Evolutionary conservation across 2,888 invertebrate genomes (phyloP).

Genomic region (Diaperis boleti): DNA sequence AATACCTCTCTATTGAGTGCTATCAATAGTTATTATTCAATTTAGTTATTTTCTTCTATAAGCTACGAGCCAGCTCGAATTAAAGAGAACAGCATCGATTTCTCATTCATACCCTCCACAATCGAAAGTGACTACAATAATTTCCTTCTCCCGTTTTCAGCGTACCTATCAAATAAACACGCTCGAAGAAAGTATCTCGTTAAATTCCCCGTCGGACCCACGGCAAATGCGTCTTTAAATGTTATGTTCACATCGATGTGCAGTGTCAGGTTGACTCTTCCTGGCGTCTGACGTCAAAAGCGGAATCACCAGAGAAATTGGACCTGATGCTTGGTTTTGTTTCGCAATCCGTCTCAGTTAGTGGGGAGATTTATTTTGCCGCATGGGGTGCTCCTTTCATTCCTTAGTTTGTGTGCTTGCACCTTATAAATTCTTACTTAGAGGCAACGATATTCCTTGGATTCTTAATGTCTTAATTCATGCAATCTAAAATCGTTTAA

Average conservation of each 20-base stretch:
- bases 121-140: not conserved
- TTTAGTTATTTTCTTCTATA: too few relatives aligned
- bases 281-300: conserved; percentile 39
- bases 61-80: too few relatives aligned
- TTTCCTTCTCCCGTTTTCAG: not conserved
- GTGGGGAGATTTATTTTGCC: conserved; percentile 53
- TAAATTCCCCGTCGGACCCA: conserved; percentile 17
- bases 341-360: conserved; percentile 56
- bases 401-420: conserved; percentile 20
- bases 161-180: not conserved
- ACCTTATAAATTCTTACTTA: conserved; percentile 40
- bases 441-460: conserved; percentile 12
- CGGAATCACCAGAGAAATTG: conserved; percentile 53
- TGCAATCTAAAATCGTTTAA: conserved; percentile 13
- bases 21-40: too few relatives aligned
- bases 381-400: conserved; percentile 45
- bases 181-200: conserved; percentile 22
- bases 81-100: too few relatives aligned
- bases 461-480: too few relatives aligned
- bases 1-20: too few relatives aligned
- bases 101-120: too few relatives aligned
- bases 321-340: conserved; percentile 54
- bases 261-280: conserved; percentile 30
- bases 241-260: conserved; percentile 34
- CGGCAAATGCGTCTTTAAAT: conserved; percentile 19